Percentiles rank a stretch among this genome's conserved stretches.
Conservation (phyloP, 2,113 vertebrate species). For the Scolopax mira region DNA sequence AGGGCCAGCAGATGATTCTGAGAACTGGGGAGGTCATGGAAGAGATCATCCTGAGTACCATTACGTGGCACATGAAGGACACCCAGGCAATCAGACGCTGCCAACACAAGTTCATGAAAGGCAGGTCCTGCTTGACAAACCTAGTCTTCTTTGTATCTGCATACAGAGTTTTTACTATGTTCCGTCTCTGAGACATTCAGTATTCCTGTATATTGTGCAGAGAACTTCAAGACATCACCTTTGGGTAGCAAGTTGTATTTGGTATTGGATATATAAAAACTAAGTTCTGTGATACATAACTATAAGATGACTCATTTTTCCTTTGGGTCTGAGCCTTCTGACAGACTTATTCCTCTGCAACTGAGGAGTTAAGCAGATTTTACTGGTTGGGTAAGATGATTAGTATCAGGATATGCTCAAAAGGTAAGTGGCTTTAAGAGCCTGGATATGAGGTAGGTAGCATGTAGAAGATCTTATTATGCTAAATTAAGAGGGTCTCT, state of each 20-base stretch:
- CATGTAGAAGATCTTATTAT: neutral
- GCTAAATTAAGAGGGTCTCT: neutral
- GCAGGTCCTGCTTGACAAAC: neutral
- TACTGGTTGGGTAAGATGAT: neutral
- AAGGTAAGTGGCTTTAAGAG: neutral
- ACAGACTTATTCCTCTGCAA: neutral
- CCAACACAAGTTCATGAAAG: neutral
- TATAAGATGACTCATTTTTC: neutral
- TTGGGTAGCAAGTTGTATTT: neutral
- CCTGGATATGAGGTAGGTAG: neutral
- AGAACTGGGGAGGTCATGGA: too few species aligned
- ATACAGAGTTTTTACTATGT: neutral
- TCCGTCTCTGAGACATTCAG: neutral
- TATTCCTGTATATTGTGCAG: neutral
- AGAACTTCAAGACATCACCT: neutral
- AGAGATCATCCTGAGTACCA: too few species aligned
- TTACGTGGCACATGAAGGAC: too few species aligned
- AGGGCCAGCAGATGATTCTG: too few species aligned
- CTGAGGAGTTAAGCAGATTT: neutral
- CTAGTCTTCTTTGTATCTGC: neutral
- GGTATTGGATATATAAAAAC: neutral
- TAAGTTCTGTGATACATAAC: neutral
- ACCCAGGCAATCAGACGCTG: neutral
- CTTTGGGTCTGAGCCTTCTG: neutral
- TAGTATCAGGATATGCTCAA: slow-evolving; percentile 22